These are phyloP conservation scores for Eulemur coronatus DNA, from an alignment of 2,797 vertebrate genomes.

Conservation along the genomic window DNA sequence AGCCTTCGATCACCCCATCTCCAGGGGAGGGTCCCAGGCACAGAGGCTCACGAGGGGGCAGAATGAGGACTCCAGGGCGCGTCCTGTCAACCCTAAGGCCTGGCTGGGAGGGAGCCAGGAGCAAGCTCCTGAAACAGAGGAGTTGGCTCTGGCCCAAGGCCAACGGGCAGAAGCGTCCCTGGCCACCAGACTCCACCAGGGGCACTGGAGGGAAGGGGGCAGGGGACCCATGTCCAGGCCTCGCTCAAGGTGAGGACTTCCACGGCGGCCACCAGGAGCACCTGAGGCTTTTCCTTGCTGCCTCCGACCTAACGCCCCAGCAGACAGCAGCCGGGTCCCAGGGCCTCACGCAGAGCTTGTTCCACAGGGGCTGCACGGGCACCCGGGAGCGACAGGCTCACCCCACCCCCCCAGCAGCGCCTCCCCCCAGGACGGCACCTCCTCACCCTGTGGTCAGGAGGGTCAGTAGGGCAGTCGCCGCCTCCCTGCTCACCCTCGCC, in stretches of 20 bases:
- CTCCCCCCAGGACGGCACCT: not conserved
- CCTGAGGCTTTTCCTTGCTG: not conserved
- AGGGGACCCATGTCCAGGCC: not conserved
- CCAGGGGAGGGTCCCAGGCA: not conserved
- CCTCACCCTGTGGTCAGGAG: not conserved
- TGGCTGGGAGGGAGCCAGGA: not conserved
- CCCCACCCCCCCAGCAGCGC: not conserved
- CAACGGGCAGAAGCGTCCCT: not conserved
- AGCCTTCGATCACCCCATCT: accelerated
- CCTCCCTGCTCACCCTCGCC: not conserved
- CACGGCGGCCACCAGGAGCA: accelerated
- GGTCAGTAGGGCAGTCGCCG: too few relatives aligned
- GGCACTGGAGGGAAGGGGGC: accelerated
- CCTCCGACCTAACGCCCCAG: not conserved
- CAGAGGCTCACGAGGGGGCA: not conserved
- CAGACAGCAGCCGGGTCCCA: accelerated
- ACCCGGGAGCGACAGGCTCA: not conserved
- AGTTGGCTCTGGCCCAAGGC: not conserved
- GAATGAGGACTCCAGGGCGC: accelerated
- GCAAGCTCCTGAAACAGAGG: not conserved
- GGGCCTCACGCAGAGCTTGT: not conserved
- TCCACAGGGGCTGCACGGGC: accelerated
- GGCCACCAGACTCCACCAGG: not conserved
- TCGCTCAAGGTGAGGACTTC: accelerated
- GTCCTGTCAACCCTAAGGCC: accelerated